phyloP scores from a whole-genome alignment of 2,797 vertebrate genomes.

The Alcedo atthis region DNA sequence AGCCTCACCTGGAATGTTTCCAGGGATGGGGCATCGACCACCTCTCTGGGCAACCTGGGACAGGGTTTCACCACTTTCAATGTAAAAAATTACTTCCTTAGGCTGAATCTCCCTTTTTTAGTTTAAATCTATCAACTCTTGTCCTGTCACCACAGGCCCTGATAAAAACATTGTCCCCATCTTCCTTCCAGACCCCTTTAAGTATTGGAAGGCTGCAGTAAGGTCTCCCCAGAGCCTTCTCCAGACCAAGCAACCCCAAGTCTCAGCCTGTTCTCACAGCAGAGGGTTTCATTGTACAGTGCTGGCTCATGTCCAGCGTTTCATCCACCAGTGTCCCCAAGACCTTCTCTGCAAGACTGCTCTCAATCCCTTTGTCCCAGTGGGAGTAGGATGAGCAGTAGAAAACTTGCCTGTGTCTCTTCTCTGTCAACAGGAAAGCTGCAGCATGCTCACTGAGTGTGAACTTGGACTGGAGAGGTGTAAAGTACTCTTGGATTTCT shows the following conservation, averaged over 20 bases:
- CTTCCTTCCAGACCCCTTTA: neutral
- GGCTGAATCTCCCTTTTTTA: neutral
- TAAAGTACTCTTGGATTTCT: neutral
- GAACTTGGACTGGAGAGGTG: neutral
- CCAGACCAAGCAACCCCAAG: neutral
- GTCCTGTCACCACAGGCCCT: neutral
- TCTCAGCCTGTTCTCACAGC: neutral
- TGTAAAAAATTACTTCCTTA: neutral
- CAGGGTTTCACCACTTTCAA: neutral
- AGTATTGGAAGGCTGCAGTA: neutral
- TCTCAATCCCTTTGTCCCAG: neutral
- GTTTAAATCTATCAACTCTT: neutral
- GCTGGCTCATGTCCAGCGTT: neutral
- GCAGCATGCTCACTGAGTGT: neutral
- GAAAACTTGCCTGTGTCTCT: neutral
- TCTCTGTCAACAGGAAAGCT: neutral
- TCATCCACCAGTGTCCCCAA: neutral
- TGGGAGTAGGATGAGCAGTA: neutral
- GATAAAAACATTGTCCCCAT: neutral
- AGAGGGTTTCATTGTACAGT: neutral
- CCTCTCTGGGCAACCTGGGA: neutral
- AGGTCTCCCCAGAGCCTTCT: neutral
- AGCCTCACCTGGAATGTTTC: neutral
- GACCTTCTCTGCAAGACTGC: neutral
- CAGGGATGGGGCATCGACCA: neutral